Base-by-base conservation (phyloP, 2,113 vertebrate species). In the Probosciger aterrimus region DNA sequence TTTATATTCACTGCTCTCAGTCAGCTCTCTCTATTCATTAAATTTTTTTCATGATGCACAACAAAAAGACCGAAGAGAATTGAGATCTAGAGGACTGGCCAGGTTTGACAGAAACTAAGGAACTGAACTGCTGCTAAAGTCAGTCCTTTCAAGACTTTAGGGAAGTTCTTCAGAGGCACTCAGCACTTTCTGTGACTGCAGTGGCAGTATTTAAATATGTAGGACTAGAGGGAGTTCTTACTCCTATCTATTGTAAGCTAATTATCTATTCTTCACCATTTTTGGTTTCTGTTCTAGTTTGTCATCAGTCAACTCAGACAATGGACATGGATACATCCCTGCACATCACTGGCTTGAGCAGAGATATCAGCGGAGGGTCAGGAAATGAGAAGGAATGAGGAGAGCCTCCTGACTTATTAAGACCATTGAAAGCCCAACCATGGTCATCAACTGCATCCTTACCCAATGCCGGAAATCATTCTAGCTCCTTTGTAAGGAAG, bases 1-100 rank as follows among this genome's bases (percentile, higher is more conserved):
- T 88, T 96, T 92, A 67, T 17, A 41, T 81, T 93, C 55, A 70
- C 9, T 67, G 53, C 43, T 77, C 30, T 88, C 46, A 77, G 78
- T 87, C 67, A 80, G 0, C 14, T 67, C 14, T 63, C 27, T 17
- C 59, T 4, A 43, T 11, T 19, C 28, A 46, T 46, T 53, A 77
- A 79, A 64, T 41, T 24, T 73, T 78, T 62, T 23, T 91, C 47
- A 76, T 33, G 24, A 80, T 4, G 6, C 41, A 30, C 52, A 85
- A 73, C 35, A 37, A 80, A 88, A 87, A 67, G 9, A 12, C 24
- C 7, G 6, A 53, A 83, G 19, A 90, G 27, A 81, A 23, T 3
- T 68, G 27, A 90, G 33, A 63, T 31, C 35, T 53, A 52, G 25
- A 10, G 35, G 8, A 62, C 1, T 39, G 17, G 3, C 12, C 27